Base-by-base conservation (phyloP, 2,797 vertebrate genomes). In the Scleropages formosus region DNA sequence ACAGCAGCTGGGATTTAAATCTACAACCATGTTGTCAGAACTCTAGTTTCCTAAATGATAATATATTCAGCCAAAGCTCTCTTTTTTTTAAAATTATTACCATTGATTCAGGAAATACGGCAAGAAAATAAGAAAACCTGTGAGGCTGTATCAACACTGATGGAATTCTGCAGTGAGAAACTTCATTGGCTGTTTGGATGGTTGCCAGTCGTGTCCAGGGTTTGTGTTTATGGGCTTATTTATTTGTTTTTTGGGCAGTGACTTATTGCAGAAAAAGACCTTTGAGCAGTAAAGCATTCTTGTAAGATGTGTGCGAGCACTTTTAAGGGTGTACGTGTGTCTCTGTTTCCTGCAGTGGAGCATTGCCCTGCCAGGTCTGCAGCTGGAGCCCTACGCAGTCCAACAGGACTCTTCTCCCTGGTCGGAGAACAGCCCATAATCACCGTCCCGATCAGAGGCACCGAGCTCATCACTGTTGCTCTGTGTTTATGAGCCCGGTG, bases 361-460 rank as follows among this genome's bases (percentile, higher is more conserved):
- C 61, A 26, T 49, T 26, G 46, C 75, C 46, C 65, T 64, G 22
- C 31, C 31, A 39, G 31, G 31, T 39, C 31, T 39, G 31, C 31
- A 39, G 53, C 31, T 31, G 22, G 8, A 27, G 44, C 6, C 6
- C 60, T 59, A 26, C 6, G 66, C 72, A 24, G 11, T 64, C 72
- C 49, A 60, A 31, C 75, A 68, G 68, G 75, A 78, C 31, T 58
- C 12, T 74, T 81, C 79, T 85, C 84, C 75, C 10, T 85, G 86
- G 76, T 75, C 84, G 58, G 20, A 87, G 78, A 78, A 82, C 24
- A 64, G 59, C 18, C 80, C 58, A 78, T 74, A 73, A 87, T 83
- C 76, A 79, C 53, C 7, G 74, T 26, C 75, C 62, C 80, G 78
- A 80, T 86, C 78, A 79, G 78, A 73, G 49, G 76, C 65, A 63